Base-by-base conservation (phyloP, 2,113 vertebrate species). In the Saccopteryx bilineata region DNA sequence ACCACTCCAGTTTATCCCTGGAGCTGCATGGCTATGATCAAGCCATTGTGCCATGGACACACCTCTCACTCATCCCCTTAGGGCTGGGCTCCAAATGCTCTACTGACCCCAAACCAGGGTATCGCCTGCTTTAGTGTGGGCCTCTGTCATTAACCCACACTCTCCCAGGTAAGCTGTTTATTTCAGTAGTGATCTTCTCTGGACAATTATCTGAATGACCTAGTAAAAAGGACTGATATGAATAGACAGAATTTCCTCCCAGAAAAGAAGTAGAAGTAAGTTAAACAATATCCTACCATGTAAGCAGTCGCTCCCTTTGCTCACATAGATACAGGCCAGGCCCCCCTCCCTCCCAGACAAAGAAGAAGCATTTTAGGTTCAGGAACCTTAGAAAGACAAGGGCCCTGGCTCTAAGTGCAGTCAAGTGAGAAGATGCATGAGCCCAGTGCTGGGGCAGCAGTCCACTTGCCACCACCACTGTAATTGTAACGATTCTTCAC, bases 401-500 rank as follows among this genome's bases (percentile, higher is more conserved):
- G 87, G 89, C 0, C 0, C 12, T 24, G 81, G 89, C 89, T 87
- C 65, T 1, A 18, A 81, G 72, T 4, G 0, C 1, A 0, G 79
- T 79, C 31, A 85, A 0, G 0, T 1, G 26, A 88, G 50, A 94
- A 98, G 96, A 98, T 9, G 60, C 86, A 90, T 61, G 94, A 50
- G 14, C 66, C 76, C 26, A 88, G 92, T 97, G 91, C 8, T 15
- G 8, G 96, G 91, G 75, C 65, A 31, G 21, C 1, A 0, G 11
- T 0, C 0, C 4, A 60, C 0, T 0, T 0, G 1, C 87, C 7
- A 18, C 68, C 78, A 96, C 39, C 28, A 56, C 69, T 97, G 61
- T 96, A 96, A 97, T 95, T 98, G 95, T 86, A 92, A 83, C 39
- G 0, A 95, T 98, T 91, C 90, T 94, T 98, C 95, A 97, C 91